phyloP scores from a whole-genome alignment of 2,797 vertebrate species.

The Pipistrellus kuhlii region DNA sequence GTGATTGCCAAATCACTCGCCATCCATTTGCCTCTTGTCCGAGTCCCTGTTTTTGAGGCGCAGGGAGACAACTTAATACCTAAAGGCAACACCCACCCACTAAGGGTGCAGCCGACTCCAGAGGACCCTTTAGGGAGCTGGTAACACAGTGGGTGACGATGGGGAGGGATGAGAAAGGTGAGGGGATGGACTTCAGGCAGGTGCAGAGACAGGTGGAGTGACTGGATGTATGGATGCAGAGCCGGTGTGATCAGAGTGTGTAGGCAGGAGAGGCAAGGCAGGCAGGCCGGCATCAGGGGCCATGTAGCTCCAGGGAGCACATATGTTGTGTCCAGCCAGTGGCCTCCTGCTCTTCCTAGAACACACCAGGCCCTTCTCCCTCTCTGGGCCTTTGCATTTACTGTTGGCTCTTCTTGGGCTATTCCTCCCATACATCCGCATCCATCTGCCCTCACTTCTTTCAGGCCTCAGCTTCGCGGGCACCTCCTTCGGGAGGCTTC shows the following conservation, averaged over 20 bases:
- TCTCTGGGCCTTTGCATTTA: background rate
- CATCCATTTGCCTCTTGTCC: background rate
- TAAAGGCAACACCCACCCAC: background rate
- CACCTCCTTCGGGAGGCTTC: background rate
- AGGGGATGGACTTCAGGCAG: background rate
- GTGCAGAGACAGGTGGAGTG: background rate
- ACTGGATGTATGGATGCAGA: background rate
- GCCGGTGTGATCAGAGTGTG: background rate
- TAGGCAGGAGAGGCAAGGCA: background rate
- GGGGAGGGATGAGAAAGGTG: background rate
- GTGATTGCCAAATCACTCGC: background rate
- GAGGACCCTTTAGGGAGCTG: background rate
- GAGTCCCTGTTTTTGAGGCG: background rate
- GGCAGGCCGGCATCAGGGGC: background rate
- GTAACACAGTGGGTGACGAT: background rate
- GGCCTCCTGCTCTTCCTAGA: background rate
- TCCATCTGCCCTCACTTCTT: background rate
- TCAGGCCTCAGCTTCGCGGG: background rate
- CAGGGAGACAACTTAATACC: background rate
- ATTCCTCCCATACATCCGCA: rapidly evolving
- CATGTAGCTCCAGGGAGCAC: rapidly evolving
- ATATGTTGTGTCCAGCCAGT: rapidly evolving
- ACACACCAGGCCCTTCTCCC: rapidly evolving
- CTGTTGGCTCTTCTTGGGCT: background rate
- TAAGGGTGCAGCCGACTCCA: background rate